Evolutionary conservation across 2,888 invertebrate genomes (phyloP).

Genomic region (Aethes cnicana): DNA sequence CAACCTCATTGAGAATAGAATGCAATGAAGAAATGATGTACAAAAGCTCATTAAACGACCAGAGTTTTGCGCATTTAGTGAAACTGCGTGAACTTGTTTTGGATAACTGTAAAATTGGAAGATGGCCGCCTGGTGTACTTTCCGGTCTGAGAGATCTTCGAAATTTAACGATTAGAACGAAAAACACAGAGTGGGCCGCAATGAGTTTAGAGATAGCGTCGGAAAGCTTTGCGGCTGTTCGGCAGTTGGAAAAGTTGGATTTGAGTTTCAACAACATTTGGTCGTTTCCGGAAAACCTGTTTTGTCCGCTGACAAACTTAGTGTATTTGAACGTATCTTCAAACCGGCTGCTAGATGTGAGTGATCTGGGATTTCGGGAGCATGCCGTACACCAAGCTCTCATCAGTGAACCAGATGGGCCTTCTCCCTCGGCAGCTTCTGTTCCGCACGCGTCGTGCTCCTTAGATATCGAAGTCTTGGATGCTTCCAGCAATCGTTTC

Average conservation of each 20-base stretch:
- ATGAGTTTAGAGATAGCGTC: conserved; percentile 91
- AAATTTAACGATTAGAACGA: conserved; percentile 92
- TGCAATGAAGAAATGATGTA: conserved; percentile 91
- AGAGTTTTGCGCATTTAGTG: conserved; percentile 90
- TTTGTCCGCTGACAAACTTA: conserved; percentile 91
- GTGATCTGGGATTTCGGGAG: conserved; percentile 92
- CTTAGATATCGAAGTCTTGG: conserved; percentile 90
- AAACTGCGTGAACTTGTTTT: conserved; percentile 90
- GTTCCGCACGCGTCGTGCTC: conserved; percentile 84
- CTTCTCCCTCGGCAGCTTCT: conserved; percentile 64
- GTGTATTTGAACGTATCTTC: conserved; percentile 92
- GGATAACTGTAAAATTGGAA: conserved; percentile 92
- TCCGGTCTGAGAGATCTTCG: conserved; percentile 90
- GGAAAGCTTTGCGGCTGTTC: conserved; percentile 89
- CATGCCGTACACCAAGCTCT: conserved; percentile 85
- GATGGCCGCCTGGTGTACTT: conserved; percentile 91
- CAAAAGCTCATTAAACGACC: conserved; percentile 88
- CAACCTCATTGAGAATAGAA: conserved; percentile 89
- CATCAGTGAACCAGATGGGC: conserved; percentile 83
- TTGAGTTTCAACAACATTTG: conserved; percentile 94
- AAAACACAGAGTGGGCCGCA: conserved; percentile 92
- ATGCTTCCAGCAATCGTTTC: conserved; percentile 92
- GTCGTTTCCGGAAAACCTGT: conserved; percentile 92
- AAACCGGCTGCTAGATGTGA: conserved; percentile 93
- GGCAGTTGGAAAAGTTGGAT: conserved; percentile 91